phyloP scores from a whole-genome alignment of 2,113 vertebrate genomes.

The Triplophysa rosa region DNA sequence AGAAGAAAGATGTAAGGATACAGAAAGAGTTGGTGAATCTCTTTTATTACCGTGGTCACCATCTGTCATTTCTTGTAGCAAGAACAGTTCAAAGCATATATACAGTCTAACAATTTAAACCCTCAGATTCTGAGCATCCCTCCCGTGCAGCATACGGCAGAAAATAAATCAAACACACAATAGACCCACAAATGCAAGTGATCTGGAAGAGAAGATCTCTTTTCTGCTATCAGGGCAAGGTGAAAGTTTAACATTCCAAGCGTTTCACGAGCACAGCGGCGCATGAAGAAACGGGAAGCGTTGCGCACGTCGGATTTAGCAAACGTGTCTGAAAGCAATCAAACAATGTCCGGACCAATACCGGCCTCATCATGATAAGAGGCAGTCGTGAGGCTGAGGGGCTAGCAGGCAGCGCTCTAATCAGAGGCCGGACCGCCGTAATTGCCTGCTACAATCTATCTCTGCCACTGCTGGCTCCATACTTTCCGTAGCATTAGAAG shows the following conservation, averaged over 20 bases:
- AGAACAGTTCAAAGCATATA: not conserved
- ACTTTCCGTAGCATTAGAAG: slow-evolving; percentile 65
- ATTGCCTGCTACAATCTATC: slow-evolving; percentile 64
- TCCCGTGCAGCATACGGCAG: no score
- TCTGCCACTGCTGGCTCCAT: slow-evolving; percentile 48
- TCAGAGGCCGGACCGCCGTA: slow-evolving; percentile 58
- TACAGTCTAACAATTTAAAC: not conserved
- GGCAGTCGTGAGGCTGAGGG: slow-evolving; percentile 54
- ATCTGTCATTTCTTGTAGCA: not conserved
- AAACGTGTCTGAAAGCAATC: slow-evolving; percentile 66
- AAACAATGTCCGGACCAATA: slow-evolving; percentile 61
- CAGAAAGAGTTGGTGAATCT: not conserved
- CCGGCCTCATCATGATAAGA: slow-evolving; percentile 60
- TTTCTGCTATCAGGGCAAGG: not conserved
- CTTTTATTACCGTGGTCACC: not conserved
- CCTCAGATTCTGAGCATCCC: no score
- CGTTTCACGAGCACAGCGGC: slow-evolving; percentile 11
- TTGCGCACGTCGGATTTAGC: slow-evolving; percentile 54
- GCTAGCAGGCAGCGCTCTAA: slow-evolving; percentile 65
- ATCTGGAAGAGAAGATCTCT: slow-evolving; percentile 2
- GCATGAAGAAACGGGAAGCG: slow-evolving; percentile 37
- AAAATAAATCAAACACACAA: not conserved
- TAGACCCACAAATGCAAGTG: not conserved
- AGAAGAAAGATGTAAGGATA: slow-evolving; percentile 6
- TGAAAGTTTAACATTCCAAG: slow-evolving; percentile 21